Conservation (phyloP, 2,888 invertebrate species). For the Pilophorus perplexus region DNA sequence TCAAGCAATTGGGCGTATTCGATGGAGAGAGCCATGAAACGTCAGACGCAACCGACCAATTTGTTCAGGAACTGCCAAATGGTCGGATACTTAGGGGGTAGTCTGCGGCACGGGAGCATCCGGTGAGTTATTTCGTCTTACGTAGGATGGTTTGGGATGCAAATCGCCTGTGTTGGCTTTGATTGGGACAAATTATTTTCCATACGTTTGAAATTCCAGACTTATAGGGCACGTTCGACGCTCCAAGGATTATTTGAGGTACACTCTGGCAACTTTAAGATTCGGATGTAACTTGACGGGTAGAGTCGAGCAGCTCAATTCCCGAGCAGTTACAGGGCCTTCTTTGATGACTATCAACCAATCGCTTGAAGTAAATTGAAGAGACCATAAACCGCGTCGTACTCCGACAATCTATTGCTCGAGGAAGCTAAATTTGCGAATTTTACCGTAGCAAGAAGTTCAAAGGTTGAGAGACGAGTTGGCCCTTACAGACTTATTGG, state of each 20-base stretch:
- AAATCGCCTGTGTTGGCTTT: not conserved
- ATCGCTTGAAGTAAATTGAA: too few relatives aligned
- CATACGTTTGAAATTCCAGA: too few relatives aligned
- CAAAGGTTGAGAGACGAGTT: constrained; percentile 14
- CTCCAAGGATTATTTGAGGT: not conserved
- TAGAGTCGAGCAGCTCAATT: not conserved
- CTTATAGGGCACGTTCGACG: constrained; percentile 11
- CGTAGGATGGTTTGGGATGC: not conserved
- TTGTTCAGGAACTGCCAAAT: constrained; percentile 1
- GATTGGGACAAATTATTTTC: too few relatives aligned
- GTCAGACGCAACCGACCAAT: not conserved
- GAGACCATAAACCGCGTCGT: too few relatives aligned
- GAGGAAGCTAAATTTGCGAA: too few relatives aligned
- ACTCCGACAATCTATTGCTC: too few relatives aligned
- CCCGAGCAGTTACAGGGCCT: too few relatives aligned
- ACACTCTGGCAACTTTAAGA: constrained; percentile 2
- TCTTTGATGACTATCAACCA: too few relatives aligned
- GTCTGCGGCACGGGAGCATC: not conserved
- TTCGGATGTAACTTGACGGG: constrained; percentile 8
- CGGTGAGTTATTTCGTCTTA: not conserved
- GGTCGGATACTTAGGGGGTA: constrained; percentile 6
- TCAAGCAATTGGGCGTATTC: constrained; percentile 6
- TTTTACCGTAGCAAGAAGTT: constrained; percentile 1
- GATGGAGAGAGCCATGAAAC: not conserved
- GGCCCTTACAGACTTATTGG: not conserved